phyloP scores from a whole-genome alignment of 2,797 vertebrate genomes.

The Girardinus metallicus region DNA sequence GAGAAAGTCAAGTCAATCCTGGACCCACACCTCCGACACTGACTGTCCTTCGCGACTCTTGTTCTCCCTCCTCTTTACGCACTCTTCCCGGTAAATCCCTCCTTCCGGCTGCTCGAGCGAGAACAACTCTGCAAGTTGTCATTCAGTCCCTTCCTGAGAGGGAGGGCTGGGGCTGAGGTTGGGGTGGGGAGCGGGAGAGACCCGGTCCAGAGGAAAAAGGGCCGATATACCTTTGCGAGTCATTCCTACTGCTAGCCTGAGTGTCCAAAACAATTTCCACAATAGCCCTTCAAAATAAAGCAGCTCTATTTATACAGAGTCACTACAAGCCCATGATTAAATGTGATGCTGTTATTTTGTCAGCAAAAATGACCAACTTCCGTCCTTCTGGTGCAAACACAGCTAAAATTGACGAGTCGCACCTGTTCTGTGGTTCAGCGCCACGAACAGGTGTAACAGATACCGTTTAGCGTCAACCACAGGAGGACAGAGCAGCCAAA shows the following conservation, averaged over 20 bases:
- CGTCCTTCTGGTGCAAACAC: rapidly evolving
- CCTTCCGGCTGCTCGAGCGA: conserved; percentile 6
- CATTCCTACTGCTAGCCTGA: neutral
- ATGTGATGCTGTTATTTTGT: conserved; percentile 36
- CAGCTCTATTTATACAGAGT: rapidly evolving
- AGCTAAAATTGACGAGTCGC: neutral
- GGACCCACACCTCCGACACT: conserved; percentile 6
- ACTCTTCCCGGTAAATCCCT: neutral
- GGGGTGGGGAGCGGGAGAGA: neutral
- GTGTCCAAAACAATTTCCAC: rapidly evolving
- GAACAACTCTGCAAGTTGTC: conserved; percentile 57
- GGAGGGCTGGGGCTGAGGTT: neutral
- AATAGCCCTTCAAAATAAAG: conserved; percentile 15
- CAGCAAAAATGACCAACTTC: rapidly evolving
- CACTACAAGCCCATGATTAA: rapidly evolving
- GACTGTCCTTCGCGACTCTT: conserved; percentile 16
- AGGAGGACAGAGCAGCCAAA: neutral
- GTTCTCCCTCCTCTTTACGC: conserved; percentile 11
- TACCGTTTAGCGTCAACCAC: neutral
- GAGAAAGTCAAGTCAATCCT: conserved; percentile 21
- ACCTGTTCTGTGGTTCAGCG: conserved; percentile 45
- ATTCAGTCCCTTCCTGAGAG: conserved; percentile 32
- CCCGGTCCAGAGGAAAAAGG: conserved; percentile 8
- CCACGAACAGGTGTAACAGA: neutral
- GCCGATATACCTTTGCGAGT: conserved; percentile 7